Percentiles rank a stretch among this genome's conserved stretches.
phyloP scores from a whole-genome alignment of 1,140 invertebrate species.

The Magallana angulata region DNA sequence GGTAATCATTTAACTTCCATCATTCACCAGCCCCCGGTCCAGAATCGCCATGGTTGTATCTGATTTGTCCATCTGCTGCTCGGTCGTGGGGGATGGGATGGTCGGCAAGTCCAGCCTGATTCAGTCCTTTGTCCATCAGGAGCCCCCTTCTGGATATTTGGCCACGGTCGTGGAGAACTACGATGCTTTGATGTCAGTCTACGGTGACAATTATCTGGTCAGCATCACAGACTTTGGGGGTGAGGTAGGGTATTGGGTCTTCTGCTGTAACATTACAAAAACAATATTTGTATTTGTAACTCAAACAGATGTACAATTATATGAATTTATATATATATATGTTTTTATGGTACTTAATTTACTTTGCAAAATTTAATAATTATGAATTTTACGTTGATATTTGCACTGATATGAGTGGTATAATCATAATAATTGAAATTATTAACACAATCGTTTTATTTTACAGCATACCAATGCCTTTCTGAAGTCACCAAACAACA shows the following conservation, averaged over 20 bases:
- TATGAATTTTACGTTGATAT: no score
- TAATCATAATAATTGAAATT: no score
- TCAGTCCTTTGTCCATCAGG: conserved; percentile 33
- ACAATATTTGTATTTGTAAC: neutral
- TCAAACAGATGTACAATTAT: no score
- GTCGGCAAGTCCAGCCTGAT: conserved; percentile 85
- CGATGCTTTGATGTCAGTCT: conserved; percentile 65
- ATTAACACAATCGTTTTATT: neutral
- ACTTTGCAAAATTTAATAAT: no score
- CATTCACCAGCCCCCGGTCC: neutral
- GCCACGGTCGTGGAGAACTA: conserved; percentile 59
- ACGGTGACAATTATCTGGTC: conserved; percentile 68
- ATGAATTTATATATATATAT: no score
- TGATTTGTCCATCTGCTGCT: conserved; percentile 87
- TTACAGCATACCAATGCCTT: conserved; percentile 88
- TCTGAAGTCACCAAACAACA: conserved; percentile 91
- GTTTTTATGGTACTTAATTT: no score
- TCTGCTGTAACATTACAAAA: neutral
- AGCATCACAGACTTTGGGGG: conserved; percentile 74
- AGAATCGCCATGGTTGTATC: conserved; percentile 22
- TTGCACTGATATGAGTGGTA: no score
- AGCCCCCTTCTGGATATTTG: conserved; percentile 31
- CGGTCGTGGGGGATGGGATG: conserved; percentile 94
- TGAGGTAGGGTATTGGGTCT: conserved; percentile 61
- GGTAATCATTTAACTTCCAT: neutral